Conservation (phyloP, 2,888 invertebrate genomes). For the Cryptus viduatorius region DNA sequence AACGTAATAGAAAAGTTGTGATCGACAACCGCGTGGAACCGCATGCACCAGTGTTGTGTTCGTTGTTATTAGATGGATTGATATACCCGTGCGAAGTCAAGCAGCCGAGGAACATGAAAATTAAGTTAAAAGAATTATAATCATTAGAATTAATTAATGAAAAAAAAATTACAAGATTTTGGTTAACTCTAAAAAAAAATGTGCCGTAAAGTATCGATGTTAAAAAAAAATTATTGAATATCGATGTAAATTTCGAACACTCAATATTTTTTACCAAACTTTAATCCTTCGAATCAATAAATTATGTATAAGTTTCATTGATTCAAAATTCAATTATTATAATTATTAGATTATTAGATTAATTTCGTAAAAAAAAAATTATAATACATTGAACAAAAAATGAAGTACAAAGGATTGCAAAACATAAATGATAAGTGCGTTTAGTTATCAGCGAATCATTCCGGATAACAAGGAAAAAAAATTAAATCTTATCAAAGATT, state of each 20-base stretch:
- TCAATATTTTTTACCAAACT: not conserved
- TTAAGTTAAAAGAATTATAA: slow-evolving; percentile 50
- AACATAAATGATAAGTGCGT: not conserved
- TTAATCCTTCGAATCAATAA: not conserved
- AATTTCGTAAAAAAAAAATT: not conserved
- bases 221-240: not conserved
- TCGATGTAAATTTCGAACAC: not conserved
- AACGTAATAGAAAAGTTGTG: slow-evolving; percentile 63
- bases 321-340: not conserved
- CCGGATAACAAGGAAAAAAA: not conserved
- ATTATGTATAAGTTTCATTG: too few relatives aligned
- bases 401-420: not conserved
- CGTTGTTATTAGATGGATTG: slow-evolving; percentile 49
- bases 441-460: not conserved
- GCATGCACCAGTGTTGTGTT: slow-evolving; percentile 74
- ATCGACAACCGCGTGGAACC: slow-evolving; percentile 72
- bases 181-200: not conserved
- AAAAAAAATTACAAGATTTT: not conserved
- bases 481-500: not conserved
- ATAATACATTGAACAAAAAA: not conserved
- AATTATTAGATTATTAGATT: not conserved
- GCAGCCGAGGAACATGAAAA: slow-evolving; percentile 66
- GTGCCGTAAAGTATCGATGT: not conserved
- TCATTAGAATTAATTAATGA: slow-evolving; percentile 37
- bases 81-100: slow-evolving; percentile 40